phyloP scores from a whole-genome alignment of 2,797 vertebrate genomes.

The Telmatherina bonti region DNA sequence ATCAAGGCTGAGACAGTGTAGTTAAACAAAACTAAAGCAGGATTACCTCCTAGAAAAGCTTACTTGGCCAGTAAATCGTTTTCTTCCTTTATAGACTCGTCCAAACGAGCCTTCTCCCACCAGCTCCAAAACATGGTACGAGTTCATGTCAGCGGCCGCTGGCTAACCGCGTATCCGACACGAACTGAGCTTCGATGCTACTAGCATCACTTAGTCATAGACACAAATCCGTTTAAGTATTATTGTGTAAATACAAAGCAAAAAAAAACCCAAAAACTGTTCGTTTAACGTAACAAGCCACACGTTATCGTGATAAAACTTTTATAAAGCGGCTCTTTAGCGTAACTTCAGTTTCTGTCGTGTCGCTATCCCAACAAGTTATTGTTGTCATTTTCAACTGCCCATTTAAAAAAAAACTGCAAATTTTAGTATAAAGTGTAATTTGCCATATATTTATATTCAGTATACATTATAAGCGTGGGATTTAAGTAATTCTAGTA shows the following conservation, averaged over 20 bases:
- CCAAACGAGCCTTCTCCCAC: constrained; percentile 96
- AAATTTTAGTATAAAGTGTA: not conserved
- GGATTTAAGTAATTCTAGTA: rapidly evolving
- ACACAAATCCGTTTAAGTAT: not conserved
- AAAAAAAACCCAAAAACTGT: too few relatives aligned
- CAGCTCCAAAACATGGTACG: constrained; percentile 91
- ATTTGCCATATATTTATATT: rapidly evolving
- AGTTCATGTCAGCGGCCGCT: constrained; percentile 81
- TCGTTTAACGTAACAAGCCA: not conserved
- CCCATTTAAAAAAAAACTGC: constrained; percentile 43
- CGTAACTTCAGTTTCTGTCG: not conserved
- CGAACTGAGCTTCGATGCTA: not conserved
- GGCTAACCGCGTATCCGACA: not conserved
- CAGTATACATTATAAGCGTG: rapidly evolving
- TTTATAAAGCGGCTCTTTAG: too few relatives aligned
- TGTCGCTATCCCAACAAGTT: constrained; percentile 45
- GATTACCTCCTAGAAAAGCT: constrained; percentile 18
- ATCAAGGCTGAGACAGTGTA: not conserved
- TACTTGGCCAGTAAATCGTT: constrained; percentile 89
- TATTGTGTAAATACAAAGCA: not conserved
- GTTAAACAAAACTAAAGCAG: not conserved
- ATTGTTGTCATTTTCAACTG: constrained; percentile 17
- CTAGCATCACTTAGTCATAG: constrained; percentile 1
- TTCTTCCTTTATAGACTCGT: constrained; percentile 93
- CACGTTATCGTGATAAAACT: not conserved